Evolutionary conservation across 2,797 vertebrate species (phyloP), one percentile per base, ranked within the genome.

Genomic region (Liasis olivaceus): DNA sequence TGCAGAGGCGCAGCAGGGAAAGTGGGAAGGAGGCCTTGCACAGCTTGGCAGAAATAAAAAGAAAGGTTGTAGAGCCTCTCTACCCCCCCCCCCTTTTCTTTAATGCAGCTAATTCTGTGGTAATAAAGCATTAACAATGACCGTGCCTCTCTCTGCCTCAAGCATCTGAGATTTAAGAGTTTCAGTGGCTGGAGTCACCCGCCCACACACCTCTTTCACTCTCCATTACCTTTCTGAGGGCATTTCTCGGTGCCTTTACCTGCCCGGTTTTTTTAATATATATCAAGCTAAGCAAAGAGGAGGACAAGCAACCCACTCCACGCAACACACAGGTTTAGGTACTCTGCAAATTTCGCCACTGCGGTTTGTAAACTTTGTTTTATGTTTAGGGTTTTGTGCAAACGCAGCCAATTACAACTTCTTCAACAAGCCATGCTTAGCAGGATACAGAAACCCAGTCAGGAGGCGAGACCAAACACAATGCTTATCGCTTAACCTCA

Each of bases 1-100:
- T 6, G 59, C 47, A 6, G 47, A 0, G 69, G 47, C 85, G 60
- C 0, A 87, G 88, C 69, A 87, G 89, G 91, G 81, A 63, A 94
- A 94, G 91, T 56, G 84, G 85, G 92, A 94, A 87, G 86, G 92
- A 94, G 89, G 85, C 81, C 91, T 93, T 12, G 54, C 36, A 64
- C 28, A 77, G 95, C 91, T 94, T 88, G 92, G 72, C 95, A 87
- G 84, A 93, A 88, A 89, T 3, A 4, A 87, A 59, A 95, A 92
- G 26, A 77, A 84, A n/a, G 87, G 56, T 86, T 63, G 20, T 17
- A 90, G 90, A 85, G 24, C 0, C 0, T 22, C 47, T 24, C 26
- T 56, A n/a, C 11, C 31, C 17, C 0, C 22, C 20, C 17, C 8
- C 42, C 17, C 17, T 58, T 62, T 86, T 58, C 36, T 87, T 81